Conservation (phyloP, 2,797 vertebrate genomes). For the Aplochiton taeniatus region DNA sequence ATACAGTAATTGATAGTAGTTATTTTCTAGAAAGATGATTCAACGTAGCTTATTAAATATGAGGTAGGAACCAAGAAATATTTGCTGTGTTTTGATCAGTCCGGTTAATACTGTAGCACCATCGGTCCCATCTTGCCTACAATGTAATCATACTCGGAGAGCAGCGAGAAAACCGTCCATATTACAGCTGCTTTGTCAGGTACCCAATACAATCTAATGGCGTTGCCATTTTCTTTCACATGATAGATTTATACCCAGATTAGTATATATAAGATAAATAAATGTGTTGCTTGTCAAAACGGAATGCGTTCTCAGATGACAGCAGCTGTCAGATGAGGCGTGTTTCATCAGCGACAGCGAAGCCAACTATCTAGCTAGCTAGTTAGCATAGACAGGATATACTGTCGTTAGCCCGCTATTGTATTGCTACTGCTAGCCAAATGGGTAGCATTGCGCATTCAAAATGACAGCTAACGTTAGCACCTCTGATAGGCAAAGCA, state of each 20-base stretch:
- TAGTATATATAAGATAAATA: slow-evolving; percentile 12
- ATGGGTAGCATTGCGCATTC: slow-evolving; percentile 60
- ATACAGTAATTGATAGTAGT: background rate
- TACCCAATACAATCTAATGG: slow-evolving; percentile 57
- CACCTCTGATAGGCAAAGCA: slow-evolving; percentile 1
- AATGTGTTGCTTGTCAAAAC: slow-evolving; percentile 19
- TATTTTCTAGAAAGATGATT: background rate
- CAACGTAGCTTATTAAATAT: background rate
- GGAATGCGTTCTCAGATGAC: slow-evolving; percentile 37
- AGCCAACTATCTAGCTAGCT: slow-evolving; percentile 64
- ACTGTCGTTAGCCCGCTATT: slow-evolving; percentile 55
- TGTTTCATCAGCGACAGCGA: slow-evolving; percentile 29
- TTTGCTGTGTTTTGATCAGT: slow-evolving; percentile 45
- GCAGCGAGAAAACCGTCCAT: slow-evolving; percentile 76
- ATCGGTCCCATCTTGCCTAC: slow-evolving; percentile 82
- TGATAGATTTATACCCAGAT: slow-evolving; percentile 14
- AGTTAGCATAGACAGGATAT: slow-evolving; percentile 26
- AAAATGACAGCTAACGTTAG: slow-evolving; percentile 48
- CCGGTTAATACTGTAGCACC: slow-evolving; percentile 56
- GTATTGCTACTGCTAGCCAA: slow-evolving; percentile 35
- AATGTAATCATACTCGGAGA: slow-evolving; percentile 70
- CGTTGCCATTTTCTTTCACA: slow-evolving; percentile 44
- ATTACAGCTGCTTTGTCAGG: slow-evolving; percentile 85
- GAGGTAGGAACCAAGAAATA: slow-evolving; percentile 52
- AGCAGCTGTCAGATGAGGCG: slow-evolving; percentile 49